Evolutionary conservation across 2,888 invertebrate genomes (phyloP), one percentile per base, ranked within the genome.

Genomic region (Diploptera punctata): DNA sequence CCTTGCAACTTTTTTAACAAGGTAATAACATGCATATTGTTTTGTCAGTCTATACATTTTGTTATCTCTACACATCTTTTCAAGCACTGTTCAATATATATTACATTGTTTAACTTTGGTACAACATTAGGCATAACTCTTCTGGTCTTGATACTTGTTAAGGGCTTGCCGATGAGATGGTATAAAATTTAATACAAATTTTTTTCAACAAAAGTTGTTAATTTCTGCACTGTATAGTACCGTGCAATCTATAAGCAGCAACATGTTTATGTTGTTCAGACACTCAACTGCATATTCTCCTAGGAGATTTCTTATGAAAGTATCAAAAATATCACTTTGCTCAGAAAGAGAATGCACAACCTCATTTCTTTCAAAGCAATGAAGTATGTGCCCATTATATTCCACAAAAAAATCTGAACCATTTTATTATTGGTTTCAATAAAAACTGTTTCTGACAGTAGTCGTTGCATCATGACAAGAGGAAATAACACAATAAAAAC

Each of bases 261-360:
- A 3, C 54, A 54, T 54, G 24, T 54, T 54, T 43, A 13, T 43
- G 21, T 21, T 38, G 31, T 5, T 62, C 24, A 43, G 43, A 65
- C 43, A 38, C 29, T 26, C 18, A 65, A 69, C 60, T 69, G 57
- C 44, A 69, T 69, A 54, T 49, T 67, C 67, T 71, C 31, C 26
- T 54, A 65, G n/a, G 44, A 67, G 47, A 74, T 75, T 75, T 77
- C 76, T 76, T 86, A 85, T 85, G 84, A 85, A 85, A 86, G 86
- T 86, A 86, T 86, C 86, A 86, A 86, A 86, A 86, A 86, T 86
- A 86, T 86, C 83, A 71, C 57, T 49, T 60, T 69, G 69, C 69
- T 57, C 57, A 38, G 68, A 44, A 68, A 31, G 62, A 62, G 62
- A 70, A 29, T 43, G 7, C 29, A 18, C 21, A 21, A 60, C n/a